Evolutionary conservation across 1,140 invertebrate genomes (phyloP), one percentile per base, ranked within the genome.

Genomic region (Apis florea): DNA sequence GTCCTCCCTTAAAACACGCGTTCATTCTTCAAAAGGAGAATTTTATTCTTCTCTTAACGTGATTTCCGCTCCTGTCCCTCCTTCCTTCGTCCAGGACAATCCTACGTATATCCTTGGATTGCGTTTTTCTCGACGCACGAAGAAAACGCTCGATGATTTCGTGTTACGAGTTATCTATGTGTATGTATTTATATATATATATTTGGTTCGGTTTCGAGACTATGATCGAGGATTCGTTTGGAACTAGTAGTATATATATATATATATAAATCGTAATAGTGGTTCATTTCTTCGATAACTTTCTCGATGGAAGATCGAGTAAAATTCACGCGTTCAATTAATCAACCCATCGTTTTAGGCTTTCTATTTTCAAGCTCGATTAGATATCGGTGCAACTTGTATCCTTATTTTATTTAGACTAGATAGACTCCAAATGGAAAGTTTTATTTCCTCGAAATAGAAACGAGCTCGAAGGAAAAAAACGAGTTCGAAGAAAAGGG

Each of bases 101-200:
- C 70, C 58, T 64, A 26, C 24, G 58, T 17, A 31, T 53, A 21
- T 74, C 53, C 21, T 49, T 12, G n/a, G 79, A 26, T 75, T 51
- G 40, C 40, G n/a, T 67, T 64, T 58, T 21, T 68, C 78, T 53
- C 24, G 71, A 81, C 51, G 72, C 79, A 75, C 79, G 79, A 75
- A 75, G 63, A 75, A 67, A 75, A 81, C 79, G 76, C 76, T 56
- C 24, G 53, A 26, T 19, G 51, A 71, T 19, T 61, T 49, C 40
- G 40, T 59, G n/a, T 24, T 68, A 40, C 31, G 31, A 40, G 31
- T 40, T 40, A 40, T 40, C 4, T 40, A 40, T 6, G 6, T 40
- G 5, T 40, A 40, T 40, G 6, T 40, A 40, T 6, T 6, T 6
- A 40, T 40, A 40, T 6, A 40, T 68, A 6, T 47, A 51, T 24